Evolutionary conservation across 2,797 vertebrate species (phyloP), one percentile per base, ranked within the genome.

Genomic region (Semaprochilodus insignis): DNA sequence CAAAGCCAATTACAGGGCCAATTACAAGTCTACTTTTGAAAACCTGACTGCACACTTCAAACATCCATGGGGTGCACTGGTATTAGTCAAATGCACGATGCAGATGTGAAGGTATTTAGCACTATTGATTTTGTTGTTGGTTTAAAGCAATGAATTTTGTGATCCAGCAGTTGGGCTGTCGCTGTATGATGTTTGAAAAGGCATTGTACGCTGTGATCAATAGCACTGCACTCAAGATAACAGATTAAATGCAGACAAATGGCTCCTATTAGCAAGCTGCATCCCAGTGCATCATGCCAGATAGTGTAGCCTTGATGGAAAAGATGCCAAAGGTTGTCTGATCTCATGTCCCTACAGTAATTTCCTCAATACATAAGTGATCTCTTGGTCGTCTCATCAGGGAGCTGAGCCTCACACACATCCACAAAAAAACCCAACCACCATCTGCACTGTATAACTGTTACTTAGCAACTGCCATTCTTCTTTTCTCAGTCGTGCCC

Each of bases 401-500:
- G 77, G 80, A 84, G 80, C 73, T 78, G 40, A 55, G 17, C 34
- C 71, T 21, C 77, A 34, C 66, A 73, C 82, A 82, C 86, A 69
- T 75, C 63, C 62, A 73, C 36, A 77, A 78, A 71, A 40, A 73
- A 21, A 77, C 36, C 8, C 44, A 59, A 72, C 70, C 69, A 78
- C 85, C 88, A 87, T 89, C 88, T 89, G 88, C 83, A 85, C 48
- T 5, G 60, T 85, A 87, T 83, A 88, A 88, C 73, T 81, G 88
- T 89, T 89, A 89, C 88, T 88, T 86, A 88, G 88, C 88, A 89
- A 89, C 88, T 85, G 86, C 80, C 81, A 78, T 83, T 87, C 81
- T 85, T 81, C 71, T 76, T 85, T 83, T 81, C 80, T 77, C 52
- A 77, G 62, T 78, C 81, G 83, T 78, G 59, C 83, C 70, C 66